Conservation (phyloP, 2,888 invertebrate genomes). For the Drosophila formosana region DNA sequence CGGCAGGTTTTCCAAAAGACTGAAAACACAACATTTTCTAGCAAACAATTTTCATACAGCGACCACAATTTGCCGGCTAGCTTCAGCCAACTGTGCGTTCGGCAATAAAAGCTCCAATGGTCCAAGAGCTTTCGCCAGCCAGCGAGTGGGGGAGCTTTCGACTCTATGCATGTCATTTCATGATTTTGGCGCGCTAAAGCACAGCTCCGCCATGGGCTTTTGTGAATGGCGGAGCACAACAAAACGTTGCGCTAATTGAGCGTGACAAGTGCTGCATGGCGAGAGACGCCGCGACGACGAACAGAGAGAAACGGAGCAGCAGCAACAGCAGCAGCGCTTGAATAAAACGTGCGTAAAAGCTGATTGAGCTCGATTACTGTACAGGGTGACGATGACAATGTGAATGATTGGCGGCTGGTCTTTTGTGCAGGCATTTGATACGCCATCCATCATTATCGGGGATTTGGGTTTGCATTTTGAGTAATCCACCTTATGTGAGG, state of each 20-base stretch:
- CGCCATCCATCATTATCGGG: slow-evolving; percentile 38
- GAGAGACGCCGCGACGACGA: background rate
- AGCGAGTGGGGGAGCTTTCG: slow-evolving; percentile 40
- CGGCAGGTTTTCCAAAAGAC: slow-evolving; percentile 80
- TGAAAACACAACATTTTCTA: slow-evolving; percentile 72
- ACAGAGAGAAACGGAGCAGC: background rate
- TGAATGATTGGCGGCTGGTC: background rate
- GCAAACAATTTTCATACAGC: slow-evolving; percentile 69
- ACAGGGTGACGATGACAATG: slow-evolving; percentile 60
- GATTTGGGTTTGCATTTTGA: slow-evolving; percentile 2
- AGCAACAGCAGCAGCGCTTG: slow-evolving; percentile 8
- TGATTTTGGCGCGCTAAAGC: slow-evolving; percentile 65
- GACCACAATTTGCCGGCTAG: slow-evolving; percentile 65
- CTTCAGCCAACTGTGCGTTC: slow-evolving; percentile 50
- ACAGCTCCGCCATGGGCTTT: slow-evolving; percentile 54
- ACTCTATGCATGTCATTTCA: slow-evolving; percentile 24
- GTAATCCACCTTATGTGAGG: slow-evolving; percentile 2
- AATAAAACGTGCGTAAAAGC: slow-evolving; percentile 65
- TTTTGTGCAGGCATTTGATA: slow-evolving; percentile 16
- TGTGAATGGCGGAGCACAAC: slow-evolving; percentile 57
- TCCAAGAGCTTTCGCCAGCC: slow-evolving; percentile 44
- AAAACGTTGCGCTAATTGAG: slow-evolving; percentile 56
- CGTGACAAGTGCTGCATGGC: slow-evolving; percentile 30
- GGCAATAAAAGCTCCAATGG: slow-evolving; percentile 27
- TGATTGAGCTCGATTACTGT: slow-evolving; percentile 30